Evolutionary conservation across 1,140 invertebrate species (phyloP).

Genomic region (Drosophila quadrilineata): DNA sequence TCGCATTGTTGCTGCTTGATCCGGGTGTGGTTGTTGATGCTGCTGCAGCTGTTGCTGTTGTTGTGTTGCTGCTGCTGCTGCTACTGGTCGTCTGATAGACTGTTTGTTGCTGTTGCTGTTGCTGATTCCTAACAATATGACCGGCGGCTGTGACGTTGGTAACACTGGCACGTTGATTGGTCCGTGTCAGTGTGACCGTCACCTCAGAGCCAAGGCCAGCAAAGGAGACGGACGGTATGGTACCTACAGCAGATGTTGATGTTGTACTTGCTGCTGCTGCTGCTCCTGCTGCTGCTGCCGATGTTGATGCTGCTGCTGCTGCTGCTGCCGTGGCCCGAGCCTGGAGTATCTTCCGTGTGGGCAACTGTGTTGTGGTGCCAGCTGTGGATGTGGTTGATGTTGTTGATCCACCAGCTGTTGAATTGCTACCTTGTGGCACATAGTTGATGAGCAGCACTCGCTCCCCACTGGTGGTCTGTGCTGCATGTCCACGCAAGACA

Average conservation of each 20-base stretch:
- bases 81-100: conserved; percentile 54
- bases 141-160: conserved; percentile 69
- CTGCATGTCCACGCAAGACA: conserved; percentile 72
- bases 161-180: conserved; percentile 61
- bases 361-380: conserved; percentile 52
- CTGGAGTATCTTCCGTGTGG: conserved; percentile 76
- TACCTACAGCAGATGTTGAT: background rate
- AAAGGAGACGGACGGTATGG: conserved; percentile 61
- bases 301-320: conserved; percentile 40
- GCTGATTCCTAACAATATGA: conserved; percentile 80
- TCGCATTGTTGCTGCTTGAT: conserved; percentile 43
- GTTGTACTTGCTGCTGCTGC: conserved; percentile 13
- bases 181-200: conserved; percentile 74
- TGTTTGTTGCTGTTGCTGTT: conserved; percentile 32
- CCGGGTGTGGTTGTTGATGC: conserved; percentile 34
- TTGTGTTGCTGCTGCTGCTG: conserved; percentile 37
- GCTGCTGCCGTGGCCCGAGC: conserved; percentile 64
- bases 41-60: conserved; percentile 11
- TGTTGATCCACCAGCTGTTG: conserved; percentile 39
- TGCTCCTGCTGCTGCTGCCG: conserved; percentile 11
- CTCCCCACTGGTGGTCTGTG: conserved; percentile 74
- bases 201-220: conserved; percentile 78
- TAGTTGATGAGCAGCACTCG: conserved; percentile 78
- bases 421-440: conserved; percentile 55
- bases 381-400: conserved; percentile 39